Evolutionary conservation across 1,140 invertebrate species (phyloP), one percentile per base, ranked within the genome.

Genomic region (Cydia strobilella): DNA sequence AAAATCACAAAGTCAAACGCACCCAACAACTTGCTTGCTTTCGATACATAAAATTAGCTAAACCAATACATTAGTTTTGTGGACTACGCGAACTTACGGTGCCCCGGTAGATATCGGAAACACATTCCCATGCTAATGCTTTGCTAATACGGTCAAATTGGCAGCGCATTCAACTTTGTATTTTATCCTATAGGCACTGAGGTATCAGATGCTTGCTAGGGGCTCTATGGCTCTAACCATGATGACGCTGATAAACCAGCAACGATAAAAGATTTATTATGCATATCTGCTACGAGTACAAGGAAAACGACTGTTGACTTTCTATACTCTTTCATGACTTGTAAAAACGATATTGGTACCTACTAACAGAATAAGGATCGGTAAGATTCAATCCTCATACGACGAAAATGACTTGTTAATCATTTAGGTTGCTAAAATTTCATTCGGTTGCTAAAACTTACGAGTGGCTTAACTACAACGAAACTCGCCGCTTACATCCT

Each of bases 41-140:
- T 6, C 3, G 31, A 31, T 45, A 45, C 42, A 42, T 42, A 15
- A 45, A 45, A 45, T 45, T 45, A 45, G 12, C 2, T 45, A 45
- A 45, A 45, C 42, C 10, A 45, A 45, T 45, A 45, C 13, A 45
- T 45, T 45, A 45, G 42, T 45, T 15, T 45, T 45, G 42, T 45
- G 42, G 42, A 45, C 42, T 0, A 45, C 12, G n/a, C n/a, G 13
- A 51, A 51, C 7, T 51, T n/a, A 51, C 63, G 63, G 1, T 27
- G 12, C 10, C 63, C 23, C 63, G 13, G 12, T 27, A 66, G 13
- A 3, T 27, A 66, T 66, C 27, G 63, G 10, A 66, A 66, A 31
- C 27, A 35, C 23, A 66, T 66, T 66, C 63, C 23, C 63, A 66
- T 66, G 63, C 63, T 27, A 66, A 66, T 66, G 63, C 63, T 15